Evolutionary conservation across 2,797 vertebrate species (phyloP), one percentile per base, ranked within the genome.

Genomic region (Gambelia wislizenii): DNA sequence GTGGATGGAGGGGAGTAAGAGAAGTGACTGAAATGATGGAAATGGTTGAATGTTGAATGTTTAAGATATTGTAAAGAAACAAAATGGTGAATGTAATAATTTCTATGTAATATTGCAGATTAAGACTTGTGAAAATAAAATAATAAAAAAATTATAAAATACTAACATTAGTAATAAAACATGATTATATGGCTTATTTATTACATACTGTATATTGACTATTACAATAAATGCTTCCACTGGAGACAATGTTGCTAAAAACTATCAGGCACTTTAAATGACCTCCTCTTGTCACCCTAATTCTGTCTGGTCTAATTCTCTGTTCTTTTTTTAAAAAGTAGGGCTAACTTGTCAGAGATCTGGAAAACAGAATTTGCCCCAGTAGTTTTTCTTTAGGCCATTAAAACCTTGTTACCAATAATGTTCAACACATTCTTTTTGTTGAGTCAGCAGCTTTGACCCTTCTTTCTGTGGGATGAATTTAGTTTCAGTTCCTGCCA

Each of bases 401-500:
- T 90, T 81, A 82, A 81, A 87, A 33, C 20, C 81, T 61, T 76
- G 54, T 81, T 90, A 82, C 16, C 67, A 54, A 80, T 72, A 13
- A 80, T 36, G 47, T 80, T 85, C 82, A 16, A 2, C 59, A 16
- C 54, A 52, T 88, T 85, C 39, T 77, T 90, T 89, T 86, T 92
- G 61, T 77, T 70, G 49, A 77, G 59, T 77, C 54, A 91, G 27
- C 18, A 70, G 47, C 87, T 91, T 81, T 72, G 0, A 0, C 64
- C 70, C 76, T 91, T 89, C 44, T 81, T 54, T 70, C 64, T 86
- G 61, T 54, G 54, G 52, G 64, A 90, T 79, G 27, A 49, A 42
- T 77, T 89, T 92, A 39, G 30, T 92, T 78, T 75, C 7, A 85
- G 79, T 78, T 76, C 49, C 87, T 56, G 67, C 92, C 91, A 56